Percentiles rank a stretch among this genome's conserved stretches.
Evolutionary conservation across 2,113 vertebrate species (phyloP).

Genomic region (Falco punctatus): DNA sequence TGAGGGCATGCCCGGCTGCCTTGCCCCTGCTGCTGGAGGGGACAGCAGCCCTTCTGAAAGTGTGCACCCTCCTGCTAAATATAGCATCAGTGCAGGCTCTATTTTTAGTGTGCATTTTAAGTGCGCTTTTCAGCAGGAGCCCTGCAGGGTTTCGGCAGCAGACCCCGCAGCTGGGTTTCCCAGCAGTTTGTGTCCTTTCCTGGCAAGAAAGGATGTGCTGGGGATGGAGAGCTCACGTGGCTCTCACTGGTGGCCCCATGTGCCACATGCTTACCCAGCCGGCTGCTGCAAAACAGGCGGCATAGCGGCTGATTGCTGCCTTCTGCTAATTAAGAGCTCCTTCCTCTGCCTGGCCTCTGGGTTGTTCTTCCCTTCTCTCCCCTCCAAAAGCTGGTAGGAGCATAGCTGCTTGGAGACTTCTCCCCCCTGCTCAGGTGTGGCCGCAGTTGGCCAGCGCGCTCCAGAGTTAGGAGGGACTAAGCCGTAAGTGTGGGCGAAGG

Average conservation of each 20-base stretch:
- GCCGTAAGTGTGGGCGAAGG: fast-evolving
- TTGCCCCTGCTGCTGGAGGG: background rate
- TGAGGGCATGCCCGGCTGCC: background rate
- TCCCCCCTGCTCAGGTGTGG: background rate
- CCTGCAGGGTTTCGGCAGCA: background rate
- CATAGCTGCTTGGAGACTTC: fast-evolving
- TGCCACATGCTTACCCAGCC: fast-evolving
- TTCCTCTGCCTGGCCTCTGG: background rate
- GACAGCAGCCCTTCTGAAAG: background rate
- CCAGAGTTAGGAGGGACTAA: background rate
- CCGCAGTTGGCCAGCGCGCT: background rate
- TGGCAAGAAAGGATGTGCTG: background rate
- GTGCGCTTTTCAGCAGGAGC: background rate
- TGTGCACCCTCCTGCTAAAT: background rate
- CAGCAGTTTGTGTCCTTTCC: background rate
- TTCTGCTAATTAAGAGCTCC: background rate
- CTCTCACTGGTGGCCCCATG: background rate
- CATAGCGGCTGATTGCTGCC: background rate
- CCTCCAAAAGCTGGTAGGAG: background rate
- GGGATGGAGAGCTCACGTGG: background rate
- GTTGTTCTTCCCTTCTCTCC: background rate
- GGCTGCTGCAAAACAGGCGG: background rate
- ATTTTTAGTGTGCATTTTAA: constrained; percentile 3
- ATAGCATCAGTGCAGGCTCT: background rate
- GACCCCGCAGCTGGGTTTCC: background rate